Evolutionary conservation across 2,113 vertebrate species (phyloP).

Genomic region (Pipa parva): DNA sequence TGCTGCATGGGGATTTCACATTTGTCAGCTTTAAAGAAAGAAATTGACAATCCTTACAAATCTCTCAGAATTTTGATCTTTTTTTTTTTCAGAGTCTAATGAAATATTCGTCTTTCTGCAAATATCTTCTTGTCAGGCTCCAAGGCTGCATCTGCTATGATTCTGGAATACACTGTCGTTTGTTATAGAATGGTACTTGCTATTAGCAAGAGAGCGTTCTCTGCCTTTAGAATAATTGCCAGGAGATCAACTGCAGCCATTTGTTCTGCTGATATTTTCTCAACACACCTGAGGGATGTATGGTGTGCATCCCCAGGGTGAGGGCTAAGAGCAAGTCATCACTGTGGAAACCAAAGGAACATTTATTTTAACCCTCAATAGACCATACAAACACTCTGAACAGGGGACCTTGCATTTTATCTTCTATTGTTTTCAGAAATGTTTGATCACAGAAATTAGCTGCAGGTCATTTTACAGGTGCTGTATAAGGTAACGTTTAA

Average conservation of each 20-base stretch:
- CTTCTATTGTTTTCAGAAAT: no score
- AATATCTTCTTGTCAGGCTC: no score
- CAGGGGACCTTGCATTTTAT: no score
- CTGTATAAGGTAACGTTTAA: no score
- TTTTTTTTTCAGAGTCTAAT: background rate
- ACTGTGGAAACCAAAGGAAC: constrained; percentile 36
- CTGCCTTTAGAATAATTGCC: constrained; percentile 31
- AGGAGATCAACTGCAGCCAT: constrained; percentile 27
- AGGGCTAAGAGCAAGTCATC: constrained; percentile 3
- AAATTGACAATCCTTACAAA: no score
- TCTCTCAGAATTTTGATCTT: no score
- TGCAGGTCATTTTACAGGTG: no score
- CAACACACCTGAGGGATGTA: constrained; percentile 21
- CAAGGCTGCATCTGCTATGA: background rate
- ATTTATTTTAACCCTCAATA: constrained; percentile 18
- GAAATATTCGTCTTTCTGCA: background rate
- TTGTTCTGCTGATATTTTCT: constrained; percentile 28
- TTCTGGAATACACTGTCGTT: no score
- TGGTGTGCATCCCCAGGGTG: constrained; percentile 13
- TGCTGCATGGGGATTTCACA: no score
- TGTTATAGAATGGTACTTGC: background rate
- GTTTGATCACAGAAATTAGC: no score
- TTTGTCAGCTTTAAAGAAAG: no score
- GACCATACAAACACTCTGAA: background rate
- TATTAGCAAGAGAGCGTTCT: constrained; percentile 6